phyloP scores from a whole-genome alignment of 30 jellyfish, hydroid and myxozoan genomes.

The Pseudorhiza aurosa region DNA sequence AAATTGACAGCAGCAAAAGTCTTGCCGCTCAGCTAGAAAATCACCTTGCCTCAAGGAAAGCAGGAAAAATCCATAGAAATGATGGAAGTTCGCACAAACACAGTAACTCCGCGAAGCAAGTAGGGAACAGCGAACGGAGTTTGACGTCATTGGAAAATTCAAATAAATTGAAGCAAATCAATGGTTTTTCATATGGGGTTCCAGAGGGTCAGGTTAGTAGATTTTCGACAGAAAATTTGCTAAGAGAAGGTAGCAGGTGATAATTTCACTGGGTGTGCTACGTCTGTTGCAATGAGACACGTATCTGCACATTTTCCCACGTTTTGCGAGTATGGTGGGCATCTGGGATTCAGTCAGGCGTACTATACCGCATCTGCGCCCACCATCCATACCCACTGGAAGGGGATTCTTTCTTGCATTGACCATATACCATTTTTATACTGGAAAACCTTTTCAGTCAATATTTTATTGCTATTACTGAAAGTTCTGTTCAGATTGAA shows the following conservation, averaged over 20 bases:
- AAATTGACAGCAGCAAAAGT: constrained; percentile 5
- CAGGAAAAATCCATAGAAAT: not conserved
- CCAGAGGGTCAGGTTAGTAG: constrained; percentile 48
- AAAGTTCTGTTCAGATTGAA: too few relatives aligned
- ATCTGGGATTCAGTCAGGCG: too few relatives aligned
- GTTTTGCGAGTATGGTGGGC: too few relatives aligned
- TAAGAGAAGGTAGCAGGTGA: not conserved
- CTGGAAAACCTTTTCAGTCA: too few relatives aligned
- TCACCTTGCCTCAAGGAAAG: constrained; percentile 9
- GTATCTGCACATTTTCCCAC: too few relatives aligned
- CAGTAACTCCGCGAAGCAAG: not conserved
- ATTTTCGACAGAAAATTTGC: not conserved
- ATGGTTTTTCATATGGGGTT: constrained; percentile 64
- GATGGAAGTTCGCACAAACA: not conserved
- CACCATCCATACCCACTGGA: too few relatives aligned
- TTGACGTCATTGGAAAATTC: constrained; percentile 53
- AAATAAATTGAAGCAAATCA: constrained; percentile 31
- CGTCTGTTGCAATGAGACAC: too few relatives aligned
- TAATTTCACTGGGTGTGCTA: too few relatives aligned
- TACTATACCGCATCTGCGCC: too few relatives aligned
- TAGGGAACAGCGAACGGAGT: constrained; percentile 7
- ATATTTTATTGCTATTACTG: too few relatives aligned
- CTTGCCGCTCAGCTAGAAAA: constrained; percentile 20
- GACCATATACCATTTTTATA: too few relatives aligned
- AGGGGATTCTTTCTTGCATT: too few relatives aligned